Evolutionary conservation across 1,140 invertebrate genomes (phyloP), one percentile per base, ranked within the genome.

Genomic region (Luehdorfia chinensis): DNA sequence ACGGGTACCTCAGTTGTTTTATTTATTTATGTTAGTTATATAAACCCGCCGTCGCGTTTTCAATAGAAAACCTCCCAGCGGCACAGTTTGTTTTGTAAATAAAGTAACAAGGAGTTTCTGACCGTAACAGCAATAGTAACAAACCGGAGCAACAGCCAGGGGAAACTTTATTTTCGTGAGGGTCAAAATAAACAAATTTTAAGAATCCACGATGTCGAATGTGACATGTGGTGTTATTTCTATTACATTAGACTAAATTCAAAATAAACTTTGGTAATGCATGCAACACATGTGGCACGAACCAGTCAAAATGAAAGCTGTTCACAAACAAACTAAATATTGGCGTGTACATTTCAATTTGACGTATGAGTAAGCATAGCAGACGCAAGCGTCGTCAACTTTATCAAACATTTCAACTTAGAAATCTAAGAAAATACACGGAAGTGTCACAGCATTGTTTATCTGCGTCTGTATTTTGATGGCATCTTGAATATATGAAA

Each of bases 101-200:
- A 56, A 9, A 58, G 56, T 50, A 69, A 59, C 52, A 63, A 44
- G 54, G 52, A 56, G 43, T 53, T 65, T 59, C 58, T 58, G 54
- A 37, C 4, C 13, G 14, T 14, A 6, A 6, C 9, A 11, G 16
- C 16, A 21, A 21, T 23, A 16, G 4, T n/a, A 36, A 15, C 4
- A 25, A 12, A 25, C 30, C 33, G 32, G 2, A 21, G 15, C 11
- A 34, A 33, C 28, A 18, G 9, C 30, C 21, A 23, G 19, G 30
- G 30, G 19, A 27, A 32, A 18, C 52, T 51, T 54, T 65, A 59
- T 66, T 66, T 58, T 58, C 51, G 14, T 33, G 36, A 46, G 47
- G 44, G 55, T 47, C 47, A 62, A 50, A 41, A 54, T 47, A 59
- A 59, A 64, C 55, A 59, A 52, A 53, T 59, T 50, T 50, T 31